phyloP scores from a whole-genome alignment of 2,888 invertebrate species.

The Scaptomyza tumidula region DNA sequence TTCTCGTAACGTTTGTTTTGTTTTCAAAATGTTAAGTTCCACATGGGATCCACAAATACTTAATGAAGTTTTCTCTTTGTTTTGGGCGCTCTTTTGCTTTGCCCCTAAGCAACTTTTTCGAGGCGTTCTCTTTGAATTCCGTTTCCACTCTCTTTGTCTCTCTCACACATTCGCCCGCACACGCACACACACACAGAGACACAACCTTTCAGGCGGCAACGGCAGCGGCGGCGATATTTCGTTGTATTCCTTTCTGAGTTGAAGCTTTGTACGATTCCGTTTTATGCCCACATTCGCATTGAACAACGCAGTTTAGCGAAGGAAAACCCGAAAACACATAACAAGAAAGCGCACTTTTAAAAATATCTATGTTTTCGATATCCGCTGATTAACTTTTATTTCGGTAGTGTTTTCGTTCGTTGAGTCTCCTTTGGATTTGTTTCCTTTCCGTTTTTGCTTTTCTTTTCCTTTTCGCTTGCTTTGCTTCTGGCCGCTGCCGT shows the following conservation, averaged over 20 bases:
- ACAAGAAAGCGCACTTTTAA: slow-evolving; percentile 37
- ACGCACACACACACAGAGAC: slow-evolving; percentile 24
- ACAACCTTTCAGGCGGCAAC: slow-evolving; percentile 65
- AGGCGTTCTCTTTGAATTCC: slow-evolving; percentile 22
- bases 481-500: slow-evolving; percentile 66
- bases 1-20: slow-evolving; percentile 52
- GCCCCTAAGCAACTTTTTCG: slow-evolving; percentile 10
- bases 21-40: slow-evolving; percentile 53
- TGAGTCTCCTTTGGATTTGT: slow-evolving; percentile 7
- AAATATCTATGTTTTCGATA: slow-evolving; percentile 17
- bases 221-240: slow-evolving; percentile 63
- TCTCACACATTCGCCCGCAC: slow-evolving; percentile 8
- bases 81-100: slow-evolving; percentile 28
- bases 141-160: slow-evolving; percentile 7
- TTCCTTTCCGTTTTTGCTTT: background rate
- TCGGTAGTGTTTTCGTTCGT: slow-evolving; percentile 14
- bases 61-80: slow-evolving; percentile 43
- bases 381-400: slow-evolving; percentile 10
- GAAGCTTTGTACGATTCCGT: slow-evolving; percentile 55
- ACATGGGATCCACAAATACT: slow-evolving; percentile 56
- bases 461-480: slow-evolving; percentile 16
- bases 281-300: slow-evolving; percentile 65
- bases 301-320: slow-evolving; percentile 52
- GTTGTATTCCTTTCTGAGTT: slow-evolving; percentile 50
- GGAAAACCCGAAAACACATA: slow-evolving; percentile 40